phyloP scores from a whole-genome alignment of 2,797 vertebrate species.

The Urocyon cinereoargenteus region DNA sequence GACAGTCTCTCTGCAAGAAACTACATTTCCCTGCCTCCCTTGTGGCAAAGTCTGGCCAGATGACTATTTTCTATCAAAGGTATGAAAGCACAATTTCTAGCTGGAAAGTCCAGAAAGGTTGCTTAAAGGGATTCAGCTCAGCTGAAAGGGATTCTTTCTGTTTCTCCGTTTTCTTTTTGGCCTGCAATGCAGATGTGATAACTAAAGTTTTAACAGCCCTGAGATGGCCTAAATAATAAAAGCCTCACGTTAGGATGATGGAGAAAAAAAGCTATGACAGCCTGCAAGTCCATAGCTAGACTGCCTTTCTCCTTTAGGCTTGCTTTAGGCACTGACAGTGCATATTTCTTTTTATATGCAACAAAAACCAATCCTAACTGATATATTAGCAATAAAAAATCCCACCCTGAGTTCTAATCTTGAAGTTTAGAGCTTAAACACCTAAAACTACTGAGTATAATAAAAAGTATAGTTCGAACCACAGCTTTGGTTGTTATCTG shows the following conservation, averaged over 20 bases:
- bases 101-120: not conserved
- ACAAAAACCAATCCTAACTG: not conserved
- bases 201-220: not conserved
- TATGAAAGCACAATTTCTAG: not conserved
- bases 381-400: not conserved
- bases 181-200: not conserved
- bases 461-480: not conserved
- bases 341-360: not conserved
- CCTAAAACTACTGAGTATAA: not conserved
- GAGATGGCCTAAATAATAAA: constrained; percentile 8
- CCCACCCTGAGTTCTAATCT: not conserved
- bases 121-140: not conserved
- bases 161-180: not conserved
- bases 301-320: not conserved
- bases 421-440: not conserved
- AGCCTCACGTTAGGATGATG: not conserved
- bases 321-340: not conserved
- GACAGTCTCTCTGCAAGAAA: not conserved
- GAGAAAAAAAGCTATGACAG: not conserved
- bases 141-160: not conserved
- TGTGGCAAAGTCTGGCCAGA: not conserved
- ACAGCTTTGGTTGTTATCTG: constrained; percentile 42
- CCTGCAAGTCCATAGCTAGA: not conserved
- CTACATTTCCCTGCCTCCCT: not conserved
- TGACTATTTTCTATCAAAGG: constrained; percentile 27